Conservation (phyloP, 2,888 invertebrate species). For the Carabus problematicus region DNA sequence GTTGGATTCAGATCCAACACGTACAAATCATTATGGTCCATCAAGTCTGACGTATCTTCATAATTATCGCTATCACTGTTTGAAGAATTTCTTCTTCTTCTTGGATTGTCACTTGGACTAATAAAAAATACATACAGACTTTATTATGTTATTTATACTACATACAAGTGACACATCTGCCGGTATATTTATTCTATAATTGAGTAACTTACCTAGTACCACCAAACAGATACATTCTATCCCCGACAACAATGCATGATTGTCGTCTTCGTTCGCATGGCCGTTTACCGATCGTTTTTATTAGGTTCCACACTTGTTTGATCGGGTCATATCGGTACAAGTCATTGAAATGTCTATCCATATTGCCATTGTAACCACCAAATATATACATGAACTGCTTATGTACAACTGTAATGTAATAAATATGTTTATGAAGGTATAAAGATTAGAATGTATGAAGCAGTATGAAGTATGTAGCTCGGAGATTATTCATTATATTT, state of each 20-base stretch:
- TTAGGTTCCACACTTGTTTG: conserved; percentile 67
- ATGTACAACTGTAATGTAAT: conserved; percentile 76
- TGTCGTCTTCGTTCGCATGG: conserved; percentile 76
- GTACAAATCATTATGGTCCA: conserved; percentile 85
- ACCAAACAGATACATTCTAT: conserved; percentile 84
- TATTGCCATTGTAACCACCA: conserved; percentile 85
- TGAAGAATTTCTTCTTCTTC: conserved; percentile 26
- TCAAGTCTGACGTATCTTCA: conserved; percentile 61
- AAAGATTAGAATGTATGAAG: not conserved
- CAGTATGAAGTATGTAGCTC: not conserved
- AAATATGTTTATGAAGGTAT: conserved; percentile 1
- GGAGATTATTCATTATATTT: not conserved
- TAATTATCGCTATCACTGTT: conserved; percentile 53
- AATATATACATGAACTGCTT: conserved; percentile 83
- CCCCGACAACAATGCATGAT: conserved; percentile 77
- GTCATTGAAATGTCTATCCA: conserved; percentile 83
- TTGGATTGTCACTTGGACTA: conserved; percentile 24
- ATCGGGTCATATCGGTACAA: conserved; percentile 75
- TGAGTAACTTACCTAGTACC: conserved; percentile 76
- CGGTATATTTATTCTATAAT: not conserved
- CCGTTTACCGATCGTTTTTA: conserved; percentile 66
- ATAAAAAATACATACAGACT: too few relatives aligned
- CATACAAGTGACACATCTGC: too few relatives aligned
- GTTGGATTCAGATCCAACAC: conserved; percentile 81
- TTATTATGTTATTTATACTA: too few relatives aligned